Evolutionary conservation across 2,113 vertebrate species (phyloP).

Genomic region (Tetrax tetrax): DNA sequence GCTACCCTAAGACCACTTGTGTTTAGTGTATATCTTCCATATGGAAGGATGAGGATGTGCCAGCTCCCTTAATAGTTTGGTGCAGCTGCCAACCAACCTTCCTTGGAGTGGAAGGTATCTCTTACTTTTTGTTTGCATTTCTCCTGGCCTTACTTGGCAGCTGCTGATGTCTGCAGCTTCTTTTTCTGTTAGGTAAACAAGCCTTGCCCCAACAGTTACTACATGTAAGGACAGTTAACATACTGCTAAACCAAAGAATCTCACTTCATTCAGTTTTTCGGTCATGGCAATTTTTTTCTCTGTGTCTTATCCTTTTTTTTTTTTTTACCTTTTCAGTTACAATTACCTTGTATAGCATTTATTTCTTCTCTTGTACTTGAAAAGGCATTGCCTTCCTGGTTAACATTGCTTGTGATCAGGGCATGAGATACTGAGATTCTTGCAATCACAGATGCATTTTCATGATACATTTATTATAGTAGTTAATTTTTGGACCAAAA

Average conservation of each 20-base stretch:
- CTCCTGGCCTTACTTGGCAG: background rate
- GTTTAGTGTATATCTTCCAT: background rate
- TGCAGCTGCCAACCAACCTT: background rate
- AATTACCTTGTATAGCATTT: background rate
- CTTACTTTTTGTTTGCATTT: background rate
- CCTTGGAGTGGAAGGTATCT: background rate
- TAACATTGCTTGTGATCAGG: background rate
- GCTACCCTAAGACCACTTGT: background rate
- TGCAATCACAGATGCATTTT: background rate
- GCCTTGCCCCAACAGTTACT: rapidly evolving
- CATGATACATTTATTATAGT: background rate
- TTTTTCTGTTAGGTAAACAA: background rate
- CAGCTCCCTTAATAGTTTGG: background rate
- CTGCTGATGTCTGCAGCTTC: background rate
- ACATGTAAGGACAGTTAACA: background rate
- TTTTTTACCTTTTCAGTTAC: background rate
- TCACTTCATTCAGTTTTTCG: background rate
- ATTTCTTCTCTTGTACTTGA: background rate
- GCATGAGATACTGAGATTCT: background rate
- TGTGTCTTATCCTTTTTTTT: background rate
- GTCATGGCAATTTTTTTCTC: background rate
- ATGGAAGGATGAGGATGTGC: background rate
- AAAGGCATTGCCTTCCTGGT: background rate
- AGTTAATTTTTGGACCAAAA: background rate
- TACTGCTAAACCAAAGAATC: background rate